Percentiles rank a stretch among this genome's conserved stretches.
phyloP scores from a whole-genome alignment of 2,113 vertebrate species.

The Geothlypis trichas region DNA sequence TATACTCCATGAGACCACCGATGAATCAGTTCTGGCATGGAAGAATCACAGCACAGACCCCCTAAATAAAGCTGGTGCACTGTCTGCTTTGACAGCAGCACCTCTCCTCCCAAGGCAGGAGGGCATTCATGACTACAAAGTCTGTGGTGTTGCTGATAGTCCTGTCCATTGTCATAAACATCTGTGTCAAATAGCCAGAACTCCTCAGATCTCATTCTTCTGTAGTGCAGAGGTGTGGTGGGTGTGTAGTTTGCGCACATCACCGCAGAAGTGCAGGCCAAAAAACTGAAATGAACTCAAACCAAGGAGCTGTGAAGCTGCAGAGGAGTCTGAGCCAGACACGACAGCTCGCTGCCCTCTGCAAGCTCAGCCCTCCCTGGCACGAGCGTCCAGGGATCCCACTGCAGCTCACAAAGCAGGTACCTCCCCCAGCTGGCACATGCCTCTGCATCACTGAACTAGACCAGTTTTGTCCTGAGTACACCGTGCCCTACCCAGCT shows the following conservation, averaged over 20 bases:
- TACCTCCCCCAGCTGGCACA: background rate
- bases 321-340: background rate
- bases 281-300: background rate
- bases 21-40: background rate
- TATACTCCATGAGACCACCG: background rate
- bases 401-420: background rate
- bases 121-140: background rate
- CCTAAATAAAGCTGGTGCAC: background rate
- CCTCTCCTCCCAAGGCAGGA: background rate
- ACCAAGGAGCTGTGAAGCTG: background rate
- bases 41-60: background rate
- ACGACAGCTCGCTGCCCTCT: background rate
- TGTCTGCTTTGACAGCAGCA: background rate
- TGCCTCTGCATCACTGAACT: background rate
- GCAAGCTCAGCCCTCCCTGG: background rate
- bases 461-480: background rate
- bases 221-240: background rate
- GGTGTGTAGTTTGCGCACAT: background rate
- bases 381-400: rapidly evolving
- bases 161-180: background rate
- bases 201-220: background rate
- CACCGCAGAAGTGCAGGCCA: background rate
- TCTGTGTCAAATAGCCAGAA: background rate
- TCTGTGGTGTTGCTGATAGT: background rate
- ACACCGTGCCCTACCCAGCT: rapidly evolving